Conservation (phyloP, 1,140 invertebrate genomes). For the Macrobrachium nipponense region DNA sequence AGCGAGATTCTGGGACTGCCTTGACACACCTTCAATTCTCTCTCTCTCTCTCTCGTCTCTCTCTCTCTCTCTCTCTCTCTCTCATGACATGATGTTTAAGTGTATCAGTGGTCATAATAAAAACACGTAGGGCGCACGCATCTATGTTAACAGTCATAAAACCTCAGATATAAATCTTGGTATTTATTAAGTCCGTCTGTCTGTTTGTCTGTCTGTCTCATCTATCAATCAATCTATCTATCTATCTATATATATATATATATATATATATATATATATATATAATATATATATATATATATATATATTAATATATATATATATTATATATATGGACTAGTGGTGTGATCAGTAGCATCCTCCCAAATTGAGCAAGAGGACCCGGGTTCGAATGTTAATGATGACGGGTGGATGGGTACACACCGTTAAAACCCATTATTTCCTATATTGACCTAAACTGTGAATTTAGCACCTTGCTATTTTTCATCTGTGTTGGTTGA, state of each 20-base stretch:
- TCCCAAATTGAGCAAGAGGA: background rate
- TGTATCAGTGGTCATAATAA: too few species aligned
- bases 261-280: conserved; percentile 40
- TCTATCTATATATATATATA: conserved; percentile 18
- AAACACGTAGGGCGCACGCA: too few species aligned
- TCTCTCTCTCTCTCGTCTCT: conserved; percentile 28
- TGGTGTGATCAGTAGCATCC: background rate
- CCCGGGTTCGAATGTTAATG: background rate
- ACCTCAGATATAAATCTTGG: too few species aligned
- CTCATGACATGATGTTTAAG: background rate
- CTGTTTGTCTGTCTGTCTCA: background rate
- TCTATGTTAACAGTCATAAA: too few species aligned
- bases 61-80: conserved; percentile 31
- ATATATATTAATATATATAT: conserved; percentile 42
- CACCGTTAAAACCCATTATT: too few species aligned
- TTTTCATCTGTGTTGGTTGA: too few species aligned
- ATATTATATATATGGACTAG: conserved; percentile 25
- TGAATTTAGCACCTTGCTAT: too few species aligned
- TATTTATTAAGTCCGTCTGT: background rate
- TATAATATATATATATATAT: conserved; percentile 44
- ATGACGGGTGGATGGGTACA: background rate
- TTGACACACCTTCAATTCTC: background rate
- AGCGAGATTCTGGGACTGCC: too few species aligned
- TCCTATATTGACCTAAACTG: too few species aligned
- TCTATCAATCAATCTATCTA: background rate